Evolutionary conservation across 2,888 invertebrate species (phyloP).

Genomic region (Drosophila multiciliata): DNA sequence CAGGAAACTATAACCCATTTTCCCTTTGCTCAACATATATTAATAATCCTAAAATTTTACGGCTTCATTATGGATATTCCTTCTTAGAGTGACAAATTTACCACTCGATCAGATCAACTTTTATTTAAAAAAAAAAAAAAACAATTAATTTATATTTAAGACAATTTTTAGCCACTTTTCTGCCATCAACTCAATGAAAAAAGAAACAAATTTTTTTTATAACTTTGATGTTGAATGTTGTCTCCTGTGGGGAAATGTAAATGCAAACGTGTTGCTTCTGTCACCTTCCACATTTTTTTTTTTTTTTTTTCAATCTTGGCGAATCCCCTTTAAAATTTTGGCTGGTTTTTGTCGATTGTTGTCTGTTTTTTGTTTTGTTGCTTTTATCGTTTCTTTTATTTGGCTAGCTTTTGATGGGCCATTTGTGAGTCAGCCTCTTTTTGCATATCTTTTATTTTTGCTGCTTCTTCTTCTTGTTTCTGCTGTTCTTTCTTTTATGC

Average conservation of each 20-base stretch:
- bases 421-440: conserved; percentile 50
- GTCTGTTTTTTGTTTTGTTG: conserved; percentile 6
- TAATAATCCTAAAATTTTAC: no score
- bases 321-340: conserved; percentile 11
- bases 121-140: background rate
- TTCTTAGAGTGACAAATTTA: background rate
- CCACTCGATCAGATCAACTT: background rate
- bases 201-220: background rate
- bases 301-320: background rate
- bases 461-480: conserved; percentile 3
- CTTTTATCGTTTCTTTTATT: conserved; percentile 54
- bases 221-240: background rate
- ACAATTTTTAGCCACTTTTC: no score
- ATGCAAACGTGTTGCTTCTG: background rate
- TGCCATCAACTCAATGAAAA: background rate
- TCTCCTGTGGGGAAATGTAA: background rate
- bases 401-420: conserved; percentile 68
- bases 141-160: background rate
- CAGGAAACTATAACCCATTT: background rate
- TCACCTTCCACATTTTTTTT: background rate
- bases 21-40: background rate
- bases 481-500: conserved; percentile 54
- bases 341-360: conserved; percentile 13
- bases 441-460: conserved; percentile 13
- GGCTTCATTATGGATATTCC: background rate